Conservation (phyloP, 2,113 vertebrate genomes). For the Platanista minor region DNA sequence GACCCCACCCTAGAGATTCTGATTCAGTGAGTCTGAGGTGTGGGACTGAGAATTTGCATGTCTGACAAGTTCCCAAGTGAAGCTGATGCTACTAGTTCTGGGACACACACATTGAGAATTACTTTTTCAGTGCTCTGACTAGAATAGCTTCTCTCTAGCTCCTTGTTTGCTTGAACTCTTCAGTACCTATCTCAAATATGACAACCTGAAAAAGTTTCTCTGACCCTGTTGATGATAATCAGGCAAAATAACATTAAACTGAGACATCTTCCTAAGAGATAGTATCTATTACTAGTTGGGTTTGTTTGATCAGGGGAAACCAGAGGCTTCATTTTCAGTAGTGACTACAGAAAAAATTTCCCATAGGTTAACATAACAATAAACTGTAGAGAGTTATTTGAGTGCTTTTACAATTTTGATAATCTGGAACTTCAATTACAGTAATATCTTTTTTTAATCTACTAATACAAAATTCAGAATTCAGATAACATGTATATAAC, state of each 20-base stretch:
- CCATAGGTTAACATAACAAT: not conserved
- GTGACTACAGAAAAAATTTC: not conserved
- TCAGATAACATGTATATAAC: not conserved
- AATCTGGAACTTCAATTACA: not conserved
- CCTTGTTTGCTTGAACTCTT: not conserved
- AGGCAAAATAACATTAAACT: not conserved
- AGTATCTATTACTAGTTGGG: not conserved
- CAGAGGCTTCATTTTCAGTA: not conserved
- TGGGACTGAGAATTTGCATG: not conserved
- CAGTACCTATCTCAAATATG: not conserved
- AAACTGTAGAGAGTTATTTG: not conserved
- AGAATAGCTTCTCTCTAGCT: not conserved
- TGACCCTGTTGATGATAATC: not conserved
- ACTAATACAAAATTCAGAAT: not conserved
- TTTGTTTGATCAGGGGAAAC: not conserved
- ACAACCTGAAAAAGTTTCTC: not conserved
- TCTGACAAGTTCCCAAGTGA: not conserved
- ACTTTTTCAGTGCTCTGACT: not conserved
- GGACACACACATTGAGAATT: not conserved
- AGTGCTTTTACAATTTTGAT: not conserved
- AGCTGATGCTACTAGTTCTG: not conserved
- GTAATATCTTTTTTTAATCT: not conserved
- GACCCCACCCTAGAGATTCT: not conserved
- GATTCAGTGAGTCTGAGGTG: not conserved
- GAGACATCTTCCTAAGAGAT: not conserved